A percentile compares a stretch with the other conserved stretches of the same genome.
These are phyloP conservation scores for Globodera ellingtonae DNA, from an alignment of 1,140 invertebrate genomes.

Conservation along the genomic window DNA sequence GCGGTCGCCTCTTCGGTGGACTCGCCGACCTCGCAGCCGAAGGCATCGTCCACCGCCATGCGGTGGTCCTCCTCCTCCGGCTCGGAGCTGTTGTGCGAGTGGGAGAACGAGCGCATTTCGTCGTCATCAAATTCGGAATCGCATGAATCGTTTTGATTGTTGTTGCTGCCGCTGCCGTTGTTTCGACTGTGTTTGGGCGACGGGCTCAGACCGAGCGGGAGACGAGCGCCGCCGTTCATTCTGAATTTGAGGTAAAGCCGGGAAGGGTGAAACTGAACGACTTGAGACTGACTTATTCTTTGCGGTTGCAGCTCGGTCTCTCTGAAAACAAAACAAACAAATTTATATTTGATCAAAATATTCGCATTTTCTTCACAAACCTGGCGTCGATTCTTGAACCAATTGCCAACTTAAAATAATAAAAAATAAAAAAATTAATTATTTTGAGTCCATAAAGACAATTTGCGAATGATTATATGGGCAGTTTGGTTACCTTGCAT, in stretches of 20 bases:
- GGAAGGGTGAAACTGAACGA: background rate
- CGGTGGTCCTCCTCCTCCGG: conserved; percentile 17
- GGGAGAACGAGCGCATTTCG: background rate
- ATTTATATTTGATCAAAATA: background rate
- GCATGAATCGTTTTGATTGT: background rate
- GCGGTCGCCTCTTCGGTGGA: background rate
- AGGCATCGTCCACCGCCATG: conserved; percentile 3
- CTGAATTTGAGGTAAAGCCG: background rate
- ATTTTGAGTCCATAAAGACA: background rate
- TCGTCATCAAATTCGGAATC: background rate
- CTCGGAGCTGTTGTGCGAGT: background rate
- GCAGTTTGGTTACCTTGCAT: conserved; percentile 84
- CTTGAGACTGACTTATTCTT: conserved; percentile 77
- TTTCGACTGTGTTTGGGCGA: conserved; percentile 15
- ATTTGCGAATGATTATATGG: no score
- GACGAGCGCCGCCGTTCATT: conserved; percentile 9
- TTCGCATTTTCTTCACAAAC: conserved; percentile 40
- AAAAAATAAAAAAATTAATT: conserved; percentile 5
- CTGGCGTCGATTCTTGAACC: conserved; percentile 99
- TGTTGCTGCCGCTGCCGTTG: background rate
- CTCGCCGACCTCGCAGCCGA: conserved; percentile 17
- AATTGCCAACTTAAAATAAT: conserved; percentile 79
- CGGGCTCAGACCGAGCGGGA: conserved; percentile 14
- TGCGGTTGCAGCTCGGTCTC: conserved; percentile 95
- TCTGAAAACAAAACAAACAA: background rate